Percentiles rank a stretch among this genome's conserved stretches.
phyloP scores from a whole-genome alignment of 2,113 vertebrate species.

The Vulpes lagopus region DNA sequence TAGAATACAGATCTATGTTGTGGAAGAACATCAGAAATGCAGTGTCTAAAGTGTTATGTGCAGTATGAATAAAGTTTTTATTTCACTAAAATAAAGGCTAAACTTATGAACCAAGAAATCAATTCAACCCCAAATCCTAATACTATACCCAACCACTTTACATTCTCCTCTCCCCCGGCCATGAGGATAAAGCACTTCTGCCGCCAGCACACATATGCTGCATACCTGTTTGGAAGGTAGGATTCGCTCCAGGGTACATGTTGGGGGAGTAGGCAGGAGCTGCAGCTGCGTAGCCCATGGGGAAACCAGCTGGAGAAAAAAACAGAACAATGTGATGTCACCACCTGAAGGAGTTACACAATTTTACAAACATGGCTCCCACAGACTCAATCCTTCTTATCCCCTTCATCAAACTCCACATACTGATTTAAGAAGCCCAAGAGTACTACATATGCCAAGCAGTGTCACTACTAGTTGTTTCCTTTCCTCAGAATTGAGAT shows the following conservation, averaged over 20 bases:
- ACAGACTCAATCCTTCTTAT: fast-evolving
- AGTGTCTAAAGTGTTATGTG: not conserved
- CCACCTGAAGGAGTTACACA: not conserved
- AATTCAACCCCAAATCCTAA: conserved; percentile 9
- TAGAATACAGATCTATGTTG: not conserved
- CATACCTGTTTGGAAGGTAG: conserved; percentile 95
- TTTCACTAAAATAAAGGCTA: not conserved
- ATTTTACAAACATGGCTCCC: not conserved
- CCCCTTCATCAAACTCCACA: not conserved
- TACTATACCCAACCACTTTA: not conserved
- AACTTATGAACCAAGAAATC: conserved; percentile 1
- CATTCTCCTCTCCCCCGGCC: not conserved
- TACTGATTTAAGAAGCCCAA: not conserved
- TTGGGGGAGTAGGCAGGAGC: conserved; percentile 95
- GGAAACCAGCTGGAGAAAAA: conserved; percentile 92
- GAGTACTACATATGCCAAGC: not conserved
- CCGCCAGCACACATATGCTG: not conserved
- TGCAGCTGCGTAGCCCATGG: conserved; percentile 95
- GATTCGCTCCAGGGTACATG: conserved; percentile 95
- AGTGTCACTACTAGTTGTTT: not conserved
- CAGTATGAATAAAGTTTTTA: not conserved
- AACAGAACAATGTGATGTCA: conserved; percentile 65
- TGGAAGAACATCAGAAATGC: not conserved
- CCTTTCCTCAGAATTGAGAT: not conserved
- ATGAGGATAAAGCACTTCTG: not conserved